Percentiles rank a stretch among this genome's conserved stretches.
Conservation (phyloP, 2,113 vertebrate genomes). For the Perognathus longimembris region DNA sequence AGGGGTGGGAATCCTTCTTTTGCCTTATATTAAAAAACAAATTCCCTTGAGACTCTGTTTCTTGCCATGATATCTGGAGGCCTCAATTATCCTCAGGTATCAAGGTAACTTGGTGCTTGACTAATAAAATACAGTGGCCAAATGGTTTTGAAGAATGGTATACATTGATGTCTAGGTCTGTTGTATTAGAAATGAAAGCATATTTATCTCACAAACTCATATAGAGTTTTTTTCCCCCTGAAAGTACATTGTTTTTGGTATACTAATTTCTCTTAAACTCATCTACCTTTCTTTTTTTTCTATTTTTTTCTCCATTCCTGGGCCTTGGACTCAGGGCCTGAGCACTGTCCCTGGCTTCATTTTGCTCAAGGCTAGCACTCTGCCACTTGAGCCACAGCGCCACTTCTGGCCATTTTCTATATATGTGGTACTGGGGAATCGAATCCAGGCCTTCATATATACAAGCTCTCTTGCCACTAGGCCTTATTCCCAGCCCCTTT, state of each 20-base stretch:
- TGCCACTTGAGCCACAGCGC: no score
- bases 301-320: no score
- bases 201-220: not conserved
- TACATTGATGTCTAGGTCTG: not conserved
- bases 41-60: not conserved
- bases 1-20: not conserved
- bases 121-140: not conserved
- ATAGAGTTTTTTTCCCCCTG: not conserved
- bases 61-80: not conserved
- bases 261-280: not conserved
- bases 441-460: no score
- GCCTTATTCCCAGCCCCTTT: no score
- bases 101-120: not conserved
- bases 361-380: no score
- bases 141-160: conserved; percentile 13
- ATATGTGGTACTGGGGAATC: no score
- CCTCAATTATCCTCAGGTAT: not conserved
- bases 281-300: not conserved
- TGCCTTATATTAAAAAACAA: conserved; percentile 4
- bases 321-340: no score
- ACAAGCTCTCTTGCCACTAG: no score
- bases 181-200: conserved; percentile 38
- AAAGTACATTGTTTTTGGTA: not conserved
- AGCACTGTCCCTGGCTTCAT: no score
- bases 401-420: no score